Evolutionary conservation across 2,113 vertebrate genomes (phyloP).

Genomic region (Coryphaenoides rupestris): DNA sequence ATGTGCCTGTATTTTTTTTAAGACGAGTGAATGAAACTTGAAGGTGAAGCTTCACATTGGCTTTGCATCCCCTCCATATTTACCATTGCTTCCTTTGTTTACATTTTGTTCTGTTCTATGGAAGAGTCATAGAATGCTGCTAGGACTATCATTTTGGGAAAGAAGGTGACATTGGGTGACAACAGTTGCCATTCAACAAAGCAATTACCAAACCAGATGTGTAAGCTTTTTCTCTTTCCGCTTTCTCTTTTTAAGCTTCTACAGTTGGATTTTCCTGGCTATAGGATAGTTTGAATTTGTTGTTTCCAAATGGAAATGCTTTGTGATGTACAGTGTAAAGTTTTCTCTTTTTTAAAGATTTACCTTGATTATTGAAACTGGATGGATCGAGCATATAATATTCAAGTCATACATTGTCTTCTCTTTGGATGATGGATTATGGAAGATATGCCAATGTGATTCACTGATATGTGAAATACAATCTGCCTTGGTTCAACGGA

Average conservation of each 20-base stretch:
- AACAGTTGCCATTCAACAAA: conserved; percentile 27
- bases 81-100: conserved; percentile 48
- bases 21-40: conserved; percentile 41
- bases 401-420: conserved; percentile 52
- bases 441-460: conserved; percentile 31
- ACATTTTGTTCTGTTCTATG: conserved; percentile 42
- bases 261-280: conserved; percentile 56
- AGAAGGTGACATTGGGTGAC: conserved; percentile 33
- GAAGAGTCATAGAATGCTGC: conserved; percentile 47
- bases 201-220: conserved; percentile 43
- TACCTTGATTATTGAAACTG: conserved; percentile 58
- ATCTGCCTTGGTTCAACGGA: conserved; percentile 39
- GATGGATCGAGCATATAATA: conserved; percentile 56
- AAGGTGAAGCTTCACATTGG: conserved; percentile 34
- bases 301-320: conserved; percentile 54
- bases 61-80: conserved; percentile 30
- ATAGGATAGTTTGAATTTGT: conserved; percentile 53
- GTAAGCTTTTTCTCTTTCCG: conserved; percentile 46
- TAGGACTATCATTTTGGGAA: conserved; percentile 22
- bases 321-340: conserved; percentile 72
- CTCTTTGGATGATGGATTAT: conserved; percentile 51
- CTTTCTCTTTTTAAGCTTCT: conserved; percentile 43
- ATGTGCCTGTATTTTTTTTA: conserved; percentile 48
- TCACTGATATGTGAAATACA: conserved; percentile 25
- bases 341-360: conserved; percentile 51